These are phyloP conservation scores for Crenuchus spilurus DNA, from an alignment of 2,797 vertebrate genomes.

Conservation along the genomic window DNA sequence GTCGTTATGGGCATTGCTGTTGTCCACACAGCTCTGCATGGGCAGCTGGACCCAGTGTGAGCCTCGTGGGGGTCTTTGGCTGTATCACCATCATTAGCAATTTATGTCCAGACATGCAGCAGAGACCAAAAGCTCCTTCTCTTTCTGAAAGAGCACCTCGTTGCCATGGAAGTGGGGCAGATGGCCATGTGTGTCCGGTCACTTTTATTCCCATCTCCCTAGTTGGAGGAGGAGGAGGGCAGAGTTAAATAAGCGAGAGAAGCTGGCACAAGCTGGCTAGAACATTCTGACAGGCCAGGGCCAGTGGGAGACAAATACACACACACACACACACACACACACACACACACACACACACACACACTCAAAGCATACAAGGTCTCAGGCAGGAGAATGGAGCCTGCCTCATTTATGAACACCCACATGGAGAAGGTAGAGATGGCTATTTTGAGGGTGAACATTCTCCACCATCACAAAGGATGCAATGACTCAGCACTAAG, in stretches of 20 bases:
- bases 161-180: conserved; percentile 54
- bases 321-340: conserved; percentile 40
- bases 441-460: conserved; percentile 35
- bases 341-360: conserved; percentile 14
- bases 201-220: conserved; percentile 48
- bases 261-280: conserved; percentile 41
- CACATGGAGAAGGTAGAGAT: conserved; percentile 31
- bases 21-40: conserved; percentile 16
- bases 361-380: conserved; percentile 40
- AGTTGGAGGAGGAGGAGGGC: conserved; percentile 42
- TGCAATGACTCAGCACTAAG: conserved; percentile 19
- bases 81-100: conserved; percentile 40
- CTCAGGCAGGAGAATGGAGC: conserved; percentile 31
- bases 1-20: neutral
- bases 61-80: conserved; percentile 13
- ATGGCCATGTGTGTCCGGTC: conserved; percentile 51
- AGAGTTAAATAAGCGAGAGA: conserved; percentile 54
- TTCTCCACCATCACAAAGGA: conserved; percentile 8
- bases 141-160: conserved; percentile 40
- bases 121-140: conserved; percentile 42
- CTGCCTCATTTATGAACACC: conserved; percentile 34
- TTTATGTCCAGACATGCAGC: conserved; percentile 37
- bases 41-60: conserved; percentile 29
- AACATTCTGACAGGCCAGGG: conserved; percentile 52
- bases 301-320: conserved; percentile 51